Evolutionary conservation across 2,797 vertebrate genomes (phyloP).

Genomic region (Gallinago nigripennis): DNA sequence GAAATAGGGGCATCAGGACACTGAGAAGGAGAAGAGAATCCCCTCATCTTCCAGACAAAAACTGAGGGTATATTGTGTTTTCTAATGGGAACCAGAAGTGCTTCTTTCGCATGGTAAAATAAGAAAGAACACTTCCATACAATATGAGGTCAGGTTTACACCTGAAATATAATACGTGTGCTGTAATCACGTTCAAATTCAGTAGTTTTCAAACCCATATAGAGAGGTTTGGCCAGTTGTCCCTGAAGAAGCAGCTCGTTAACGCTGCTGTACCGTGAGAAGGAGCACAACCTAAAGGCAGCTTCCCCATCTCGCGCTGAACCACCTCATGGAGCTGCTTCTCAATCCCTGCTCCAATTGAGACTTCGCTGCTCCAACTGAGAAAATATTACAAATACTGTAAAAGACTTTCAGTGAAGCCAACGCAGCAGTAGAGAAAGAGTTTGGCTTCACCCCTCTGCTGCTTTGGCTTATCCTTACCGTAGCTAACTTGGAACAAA

Average conservation of each 20-base stretch:
- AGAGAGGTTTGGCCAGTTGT: not conserved
- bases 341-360: not conserved
- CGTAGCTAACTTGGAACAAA: not conserved
- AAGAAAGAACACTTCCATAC: not conserved
- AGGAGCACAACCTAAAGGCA: not conserved
- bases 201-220: not conserved
- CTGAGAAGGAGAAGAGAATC: not conserved
- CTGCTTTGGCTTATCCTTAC: not conserved
- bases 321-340: not conserved
- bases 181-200: not conserved
- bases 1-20: not conserved
- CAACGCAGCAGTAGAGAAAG: not conserved
- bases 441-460: not conserved
- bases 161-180: rapidly evolving
- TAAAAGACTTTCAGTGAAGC: not conserved
- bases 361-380: not conserved
- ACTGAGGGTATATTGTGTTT: rapidly evolving
- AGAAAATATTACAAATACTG: not conserved
- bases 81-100: not conserved
- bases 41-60: not conserved
- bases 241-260: not conserved
- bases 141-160: not conserved
- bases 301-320: not conserved
- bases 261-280: not conserved
- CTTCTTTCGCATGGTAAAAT: not conserved